phyloP scores from a whole-genome alignment of 2,888 invertebrate genomes.

The Orthosia gothica region DNA sequence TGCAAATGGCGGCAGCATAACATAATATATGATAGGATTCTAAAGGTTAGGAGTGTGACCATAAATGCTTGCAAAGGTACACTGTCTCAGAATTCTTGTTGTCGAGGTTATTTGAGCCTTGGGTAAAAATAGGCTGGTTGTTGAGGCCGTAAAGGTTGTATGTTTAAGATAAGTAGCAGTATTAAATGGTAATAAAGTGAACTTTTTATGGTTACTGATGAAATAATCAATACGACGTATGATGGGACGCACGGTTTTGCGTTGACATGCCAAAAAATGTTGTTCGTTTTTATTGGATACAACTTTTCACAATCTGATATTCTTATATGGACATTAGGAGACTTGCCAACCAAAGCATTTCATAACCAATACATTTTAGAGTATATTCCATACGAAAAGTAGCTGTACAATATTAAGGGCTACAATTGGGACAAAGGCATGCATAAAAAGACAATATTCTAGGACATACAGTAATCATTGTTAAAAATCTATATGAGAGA shows the following conservation, averaged over 20 bases:
- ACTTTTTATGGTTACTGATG: not conserved
- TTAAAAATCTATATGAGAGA: not conserved
- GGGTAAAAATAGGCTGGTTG: slow-evolving; percentile 33
- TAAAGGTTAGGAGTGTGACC: slow-evolving; percentile 69
- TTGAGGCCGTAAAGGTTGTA: not conserved
- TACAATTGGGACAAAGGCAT: not conserved
- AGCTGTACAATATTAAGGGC: no score
- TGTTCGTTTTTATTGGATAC: not conserved
- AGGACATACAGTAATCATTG: not conserved
- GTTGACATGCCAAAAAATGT: not conserved
- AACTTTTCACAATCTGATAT: not conserved
- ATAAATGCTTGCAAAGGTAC: slow-evolving; percentile 25
- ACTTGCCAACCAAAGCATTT: no score
- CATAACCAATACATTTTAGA: no score
- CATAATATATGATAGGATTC: slow-evolving; percentile 60
- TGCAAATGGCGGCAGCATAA: slow-evolving; percentile 69
- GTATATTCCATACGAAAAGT: no score
- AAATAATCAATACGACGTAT: not conserved
- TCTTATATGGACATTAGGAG: not conserved
- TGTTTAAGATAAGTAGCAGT: not conserved
- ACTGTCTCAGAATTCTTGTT: slow-evolving; percentile 25
- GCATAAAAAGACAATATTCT: not conserved
- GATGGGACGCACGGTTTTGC: not conserved
- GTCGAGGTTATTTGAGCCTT: slow-evolving; percentile 40
- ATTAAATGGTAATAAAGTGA: not conserved